Conservation (phyloP, 1,140 invertebrate genomes). For the Psilanteris sp. region DNA sequence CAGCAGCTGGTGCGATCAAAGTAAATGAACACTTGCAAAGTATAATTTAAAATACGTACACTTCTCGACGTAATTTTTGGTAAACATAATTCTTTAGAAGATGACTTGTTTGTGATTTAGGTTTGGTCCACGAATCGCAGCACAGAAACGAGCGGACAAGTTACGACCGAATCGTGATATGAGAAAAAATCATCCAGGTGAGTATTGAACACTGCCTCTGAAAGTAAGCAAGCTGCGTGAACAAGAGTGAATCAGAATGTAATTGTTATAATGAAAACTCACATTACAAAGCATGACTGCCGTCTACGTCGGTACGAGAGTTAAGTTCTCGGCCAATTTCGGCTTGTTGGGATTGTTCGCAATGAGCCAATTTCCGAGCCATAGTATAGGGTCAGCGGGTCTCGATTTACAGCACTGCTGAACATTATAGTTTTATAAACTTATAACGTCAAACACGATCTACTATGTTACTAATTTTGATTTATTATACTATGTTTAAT, state of each 20-base stretch:
- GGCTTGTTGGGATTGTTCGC: slow-evolving; percentile 89
- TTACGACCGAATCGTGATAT: slow-evolving; percentile 20
- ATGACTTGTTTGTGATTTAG: slow-evolving; percentile 51
- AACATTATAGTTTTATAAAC: slow-evolving; percentile 22
- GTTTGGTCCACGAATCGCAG: slow-evolving; percentile 53
- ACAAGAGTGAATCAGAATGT: slow-evolving; percentile 46
- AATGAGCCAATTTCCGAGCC: slow-evolving; percentile 88
- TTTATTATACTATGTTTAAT: no score
- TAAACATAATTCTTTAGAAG: slow-evolving; percentile 8
- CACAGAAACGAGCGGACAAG: slow-evolving; percentile 30
- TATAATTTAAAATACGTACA: background rate
- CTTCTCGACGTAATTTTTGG: background rate
- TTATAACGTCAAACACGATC: no score
- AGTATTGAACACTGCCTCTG: slow-evolving; percentile 12
- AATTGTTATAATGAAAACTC: slow-evolving; percentile 47
- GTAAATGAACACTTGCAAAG: slow-evolving; percentile 52
- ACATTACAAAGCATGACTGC: slow-evolving; percentile 21
- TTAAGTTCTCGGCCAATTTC: slow-evolving; percentile 71
- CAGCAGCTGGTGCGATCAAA: slow-evolving; percentile 68
- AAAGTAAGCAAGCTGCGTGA: background rate
- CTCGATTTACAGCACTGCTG: slow-evolving; percentile 82
- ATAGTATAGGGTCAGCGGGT: slow-evolving; percentile 87
- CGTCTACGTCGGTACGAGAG: slow-evolving; percentile 69
- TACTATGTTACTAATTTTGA: no score
- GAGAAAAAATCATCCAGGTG: slow-evolving; percentile 55